Evolutionary conservation across 2,797 vertebrate species (phyloP).

Genomic region (Rhodeus uyekii): DNA sequence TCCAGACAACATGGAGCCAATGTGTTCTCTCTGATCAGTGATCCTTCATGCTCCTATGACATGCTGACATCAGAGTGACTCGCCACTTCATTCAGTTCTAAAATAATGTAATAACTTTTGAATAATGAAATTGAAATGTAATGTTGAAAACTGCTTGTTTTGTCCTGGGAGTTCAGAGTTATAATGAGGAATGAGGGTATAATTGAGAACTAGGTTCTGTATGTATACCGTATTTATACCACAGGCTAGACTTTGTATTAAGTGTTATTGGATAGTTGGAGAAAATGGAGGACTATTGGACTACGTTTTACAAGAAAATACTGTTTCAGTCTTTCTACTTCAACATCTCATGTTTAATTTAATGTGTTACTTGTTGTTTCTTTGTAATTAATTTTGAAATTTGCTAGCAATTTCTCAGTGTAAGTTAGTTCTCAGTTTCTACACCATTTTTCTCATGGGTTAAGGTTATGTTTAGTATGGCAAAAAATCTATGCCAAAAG

Average conservation of each 20-base stretch:
- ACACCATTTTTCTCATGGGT: no score
- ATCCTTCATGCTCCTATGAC: conserved; percentile 58
- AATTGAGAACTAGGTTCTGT: background rate
- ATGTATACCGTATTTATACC: background rate
- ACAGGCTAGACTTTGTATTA: background rate
- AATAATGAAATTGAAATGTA: background rate
- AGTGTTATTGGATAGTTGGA: background rate
- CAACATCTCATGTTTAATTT: background rate
- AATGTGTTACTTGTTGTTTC: background rate
- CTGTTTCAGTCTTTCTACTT: background rate
- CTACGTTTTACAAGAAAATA: background rate
- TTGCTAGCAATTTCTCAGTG: no score
- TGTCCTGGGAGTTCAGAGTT: background rate
- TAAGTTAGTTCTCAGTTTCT: no score
- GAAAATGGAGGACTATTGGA: background rate
- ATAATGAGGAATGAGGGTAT: background rate
- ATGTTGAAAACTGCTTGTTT: background rate
- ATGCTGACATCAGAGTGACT: background rate
- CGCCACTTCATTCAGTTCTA: background rate
- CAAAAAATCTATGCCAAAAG: no score
- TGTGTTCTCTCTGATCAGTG: conserved; percentile 56
- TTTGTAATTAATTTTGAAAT: background rate
- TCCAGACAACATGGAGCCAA: conserved; percentile 63
- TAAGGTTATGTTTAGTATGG: no score
- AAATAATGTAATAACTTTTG: no score